Conservation (phyloP, 2,888 invertebrate species). For the Hemicrepidius hirtus region DNA sequence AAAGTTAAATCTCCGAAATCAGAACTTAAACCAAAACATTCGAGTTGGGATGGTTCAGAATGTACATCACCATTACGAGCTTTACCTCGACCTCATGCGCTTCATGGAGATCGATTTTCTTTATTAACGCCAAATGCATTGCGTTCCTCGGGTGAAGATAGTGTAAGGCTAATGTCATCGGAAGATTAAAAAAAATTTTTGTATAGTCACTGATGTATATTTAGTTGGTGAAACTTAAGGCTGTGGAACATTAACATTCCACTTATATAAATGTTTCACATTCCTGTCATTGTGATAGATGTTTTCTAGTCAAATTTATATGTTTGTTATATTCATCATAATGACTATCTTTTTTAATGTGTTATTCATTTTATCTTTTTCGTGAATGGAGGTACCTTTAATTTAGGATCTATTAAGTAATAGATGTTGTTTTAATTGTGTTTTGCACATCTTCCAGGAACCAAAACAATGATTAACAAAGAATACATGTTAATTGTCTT, state of each 20-base stretch:
- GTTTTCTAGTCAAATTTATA: conserved; percentile 52
- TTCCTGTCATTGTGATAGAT: conserved; percentile 52
- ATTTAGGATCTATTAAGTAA: not conserved
- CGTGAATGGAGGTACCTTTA: not conserved
- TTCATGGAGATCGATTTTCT: conserved; percentile 74
- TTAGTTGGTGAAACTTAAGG: conserved; percentile 29
- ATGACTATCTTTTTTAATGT: conserved; percentile 13
- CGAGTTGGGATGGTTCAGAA: conserved; percentile 68
- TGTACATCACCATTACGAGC: conserved; percentile 64
- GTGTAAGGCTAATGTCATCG: conserved; percentile 73
- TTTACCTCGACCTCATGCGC: conserved; percentile 62
- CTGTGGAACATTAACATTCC: conserved; percentile 49
- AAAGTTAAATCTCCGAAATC: conserved; percentile 60
- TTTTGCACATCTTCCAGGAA: too few species aligned
- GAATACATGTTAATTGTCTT: conserved; percentile 3
- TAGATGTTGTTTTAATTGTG: not conserved
- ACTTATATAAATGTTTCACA: conserved; percentile 39
- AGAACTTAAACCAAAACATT: conserved; percentile 66
- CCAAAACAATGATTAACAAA: not conserved
- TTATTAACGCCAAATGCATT: conserved; percentile 74
- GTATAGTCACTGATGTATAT: conserved; percentile 23
- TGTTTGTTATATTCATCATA: conserved; percentile 32
- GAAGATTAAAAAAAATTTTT: conserved; percentile 63
- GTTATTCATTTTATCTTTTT: not conserved
- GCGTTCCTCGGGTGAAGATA: conserved; percentile 75